Evolutionary conservation across 2,888 invertebrate genomes (phyloP).

Genomic region (Rhimphoctona megacephalus): DNA sequence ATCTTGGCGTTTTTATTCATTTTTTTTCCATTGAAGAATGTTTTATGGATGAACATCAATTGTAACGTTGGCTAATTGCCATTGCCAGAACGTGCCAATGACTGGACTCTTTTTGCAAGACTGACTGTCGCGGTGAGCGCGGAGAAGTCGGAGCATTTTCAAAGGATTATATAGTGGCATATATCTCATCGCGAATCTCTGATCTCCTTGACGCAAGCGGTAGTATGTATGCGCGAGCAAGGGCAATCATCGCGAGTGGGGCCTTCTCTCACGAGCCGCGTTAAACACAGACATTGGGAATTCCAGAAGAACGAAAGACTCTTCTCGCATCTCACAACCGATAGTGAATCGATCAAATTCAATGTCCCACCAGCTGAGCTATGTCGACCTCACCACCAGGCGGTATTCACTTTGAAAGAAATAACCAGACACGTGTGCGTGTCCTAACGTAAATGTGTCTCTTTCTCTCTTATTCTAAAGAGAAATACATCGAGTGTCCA

Average conservation of each 20-base stretch:
- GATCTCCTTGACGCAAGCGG: slow-evolving; percentile 17
- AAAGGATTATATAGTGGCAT: slow-evolving; percentile 61
- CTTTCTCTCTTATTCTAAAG: not conserved
- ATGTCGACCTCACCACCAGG: slow-evolving; percentile 44
- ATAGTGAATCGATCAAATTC: slow-evolving; percentile 65
- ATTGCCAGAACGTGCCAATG: slow-evolving; percentile 22
- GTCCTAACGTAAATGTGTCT: not conserved
- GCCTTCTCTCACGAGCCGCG: slow-evolving; percentile 28
- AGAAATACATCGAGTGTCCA: not conserved
- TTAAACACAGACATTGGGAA: slow-evolving; percentile 63
- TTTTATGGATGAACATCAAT: not conserved
- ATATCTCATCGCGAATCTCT: slow-evolving; percentile 47
- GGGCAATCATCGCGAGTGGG: slow-evolving; percentile 47
- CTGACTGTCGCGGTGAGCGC: slow-evolving; percentile 9
- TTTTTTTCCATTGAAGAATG: not conserved
- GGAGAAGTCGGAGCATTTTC: slow-evolving; percentile 56
- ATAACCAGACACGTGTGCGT: slow-evolving; percentile 3
- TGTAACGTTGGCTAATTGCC: slow-evolving; percentile 32
- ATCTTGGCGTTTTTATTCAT: not conserved
- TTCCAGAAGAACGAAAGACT: not conserved
- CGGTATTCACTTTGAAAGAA: slow-evolving; percentile 62
- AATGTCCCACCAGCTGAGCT: slow-evolving; percentile 46
- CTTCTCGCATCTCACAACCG: not conserved
- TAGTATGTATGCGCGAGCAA: slow-evolving; percentile 14
- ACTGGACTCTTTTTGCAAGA: slow-evolving; percentile 15